Evolutionary conservation across 1,140 invertebrate genomes (phyloP).

Genomic region (Wiebesia pumilae): DNA sequence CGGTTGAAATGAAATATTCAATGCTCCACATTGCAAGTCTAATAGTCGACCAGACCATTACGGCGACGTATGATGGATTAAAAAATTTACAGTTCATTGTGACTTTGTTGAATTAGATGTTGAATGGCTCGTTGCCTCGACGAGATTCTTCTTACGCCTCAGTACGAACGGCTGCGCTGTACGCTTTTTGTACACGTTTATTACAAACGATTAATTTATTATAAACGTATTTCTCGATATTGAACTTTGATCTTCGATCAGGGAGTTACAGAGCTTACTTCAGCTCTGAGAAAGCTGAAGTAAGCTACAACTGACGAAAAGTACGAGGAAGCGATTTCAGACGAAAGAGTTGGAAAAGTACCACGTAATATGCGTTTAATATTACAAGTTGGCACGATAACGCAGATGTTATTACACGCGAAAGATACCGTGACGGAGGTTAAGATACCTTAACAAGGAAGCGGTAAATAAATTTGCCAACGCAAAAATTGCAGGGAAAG

Average conservation of each 20-base stretch:
- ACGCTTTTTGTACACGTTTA: no score
- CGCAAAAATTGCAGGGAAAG: background rate
- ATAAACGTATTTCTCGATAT: no score
- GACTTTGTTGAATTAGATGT: background rate
- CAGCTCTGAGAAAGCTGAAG: no score
- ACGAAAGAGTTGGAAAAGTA: background rate
- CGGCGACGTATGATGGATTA: background rate
- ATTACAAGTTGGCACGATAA: constrained; percentile 1
- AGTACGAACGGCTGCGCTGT: no score
- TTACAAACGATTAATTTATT: no score
- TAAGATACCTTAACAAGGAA: background rate
- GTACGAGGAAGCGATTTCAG: background rate
- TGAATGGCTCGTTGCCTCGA: background rate
- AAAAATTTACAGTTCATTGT: no score
- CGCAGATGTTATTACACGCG: background rate
- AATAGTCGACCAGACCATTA: background rate
- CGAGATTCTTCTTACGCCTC: no score
- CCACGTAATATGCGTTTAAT: background rate
- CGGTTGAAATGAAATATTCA: background rate
- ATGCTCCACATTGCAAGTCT: background rate
- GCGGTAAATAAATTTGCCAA: background rate
- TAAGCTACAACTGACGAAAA: no score
- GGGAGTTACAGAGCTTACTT: no score
- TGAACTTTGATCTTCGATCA: no score
- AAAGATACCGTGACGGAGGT: background rate